Conservation (phyloP, 2,888 invertebrate species). For the Sialis lutaria region DNA sequence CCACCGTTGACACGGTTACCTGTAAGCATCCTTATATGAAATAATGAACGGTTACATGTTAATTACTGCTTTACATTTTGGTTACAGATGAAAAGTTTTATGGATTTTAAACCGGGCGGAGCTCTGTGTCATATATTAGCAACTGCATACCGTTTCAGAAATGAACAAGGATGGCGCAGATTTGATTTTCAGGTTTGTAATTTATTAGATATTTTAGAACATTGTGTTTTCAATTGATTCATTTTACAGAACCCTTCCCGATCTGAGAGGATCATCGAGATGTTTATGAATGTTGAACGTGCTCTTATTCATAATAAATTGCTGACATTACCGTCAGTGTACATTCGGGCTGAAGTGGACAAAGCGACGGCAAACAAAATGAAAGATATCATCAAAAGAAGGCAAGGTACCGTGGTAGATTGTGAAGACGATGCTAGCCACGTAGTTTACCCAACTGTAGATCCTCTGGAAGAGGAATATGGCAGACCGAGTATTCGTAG, state of each 20-base stretch:
- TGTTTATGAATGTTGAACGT: slow-evolving; percentile 82
- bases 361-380: slow-evolving; percentile 60
- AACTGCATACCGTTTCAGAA: slow-evolving; percentile 88
- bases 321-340: slow-evolving; percentile 62
- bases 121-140: slow-evolving; percentile 84
- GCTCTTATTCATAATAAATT: slow-evolving; percentile 66
- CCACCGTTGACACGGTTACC: slow-evolving; percentile 77
- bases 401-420: slow-evolving; percentile 60
- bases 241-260: slow-evolving; percentile 66
- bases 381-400: slow-evolving; percentile 74
- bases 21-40: slow-evolving; percentile 31
- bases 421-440: slow-evolving; percentile 84
- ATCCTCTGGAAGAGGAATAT: slow-evolving; percentile 79
- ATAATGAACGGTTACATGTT: slow-evolving; percentile 7
- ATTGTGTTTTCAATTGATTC: neutral
- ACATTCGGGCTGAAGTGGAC: slow-evolving; percentile 71
- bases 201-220: slow-evolving; percentile 27
- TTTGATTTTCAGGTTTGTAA: slow-evolving; percentile 82
- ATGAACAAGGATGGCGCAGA: slow-evolving; percentile 89
- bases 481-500: slow-evolving; percentile 73
- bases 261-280: slow-evolving; percentile 81
- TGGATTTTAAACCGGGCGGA: slow-evolving; percentile 90
- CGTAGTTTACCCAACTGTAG: slow-evolving; percentile 69
- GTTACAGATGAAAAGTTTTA: slow-evolving; percentile 78
- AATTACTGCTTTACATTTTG: slow-evolving; percentile 3